Evolutionary conservation across 2,888 invertebrate species (phyloP).

Genomic region (Agrotis clavis): DNA sequence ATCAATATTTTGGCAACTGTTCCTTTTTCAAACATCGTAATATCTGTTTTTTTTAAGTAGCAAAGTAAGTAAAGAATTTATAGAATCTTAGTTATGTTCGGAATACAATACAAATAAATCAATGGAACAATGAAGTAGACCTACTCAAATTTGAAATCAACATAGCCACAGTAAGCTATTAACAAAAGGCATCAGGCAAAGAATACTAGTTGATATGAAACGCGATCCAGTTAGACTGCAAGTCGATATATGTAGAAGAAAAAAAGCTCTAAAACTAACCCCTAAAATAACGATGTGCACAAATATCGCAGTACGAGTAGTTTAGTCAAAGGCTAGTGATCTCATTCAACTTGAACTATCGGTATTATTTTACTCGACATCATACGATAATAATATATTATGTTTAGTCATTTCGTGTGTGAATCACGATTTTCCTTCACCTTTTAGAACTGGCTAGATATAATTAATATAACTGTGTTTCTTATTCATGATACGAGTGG

Average conservation of each 20-base stretch:
- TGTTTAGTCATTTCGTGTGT: conserved; percentile 13
- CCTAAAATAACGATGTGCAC: not conserved
- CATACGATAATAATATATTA: conserved; percentile 4
- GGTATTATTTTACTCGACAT: conserved; percentile 18
- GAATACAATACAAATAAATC: not conserved
- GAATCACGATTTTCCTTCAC: conserved; percentile 52
- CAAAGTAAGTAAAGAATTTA: no score
- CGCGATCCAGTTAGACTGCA: not conserved
- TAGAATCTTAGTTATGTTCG: not conserved
- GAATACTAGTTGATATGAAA: not conserved
- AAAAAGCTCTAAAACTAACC: no score
- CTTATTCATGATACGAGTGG: not conserved
- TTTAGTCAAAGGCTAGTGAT: conserved; percentile 26
- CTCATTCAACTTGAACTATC: conserved; percentile 49
- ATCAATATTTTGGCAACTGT: no score
- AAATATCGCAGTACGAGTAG: not conserved
- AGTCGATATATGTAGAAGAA: no score
- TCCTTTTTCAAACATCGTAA: no score
- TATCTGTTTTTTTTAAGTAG: not conserved
- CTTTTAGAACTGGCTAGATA: conserved; percentile 31
- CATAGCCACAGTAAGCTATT: not conserved
- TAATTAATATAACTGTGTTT: conserved; percentile 16
- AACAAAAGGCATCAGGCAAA: not conserved
- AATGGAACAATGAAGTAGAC: not conserved
- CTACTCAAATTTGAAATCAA: not conserved